Evolutionary conservation across 1,140 invertebrate genomes (phyloP), one percentile per base, ranked within the genome.

Genomic region (Heliothis subflexa): DNA sequence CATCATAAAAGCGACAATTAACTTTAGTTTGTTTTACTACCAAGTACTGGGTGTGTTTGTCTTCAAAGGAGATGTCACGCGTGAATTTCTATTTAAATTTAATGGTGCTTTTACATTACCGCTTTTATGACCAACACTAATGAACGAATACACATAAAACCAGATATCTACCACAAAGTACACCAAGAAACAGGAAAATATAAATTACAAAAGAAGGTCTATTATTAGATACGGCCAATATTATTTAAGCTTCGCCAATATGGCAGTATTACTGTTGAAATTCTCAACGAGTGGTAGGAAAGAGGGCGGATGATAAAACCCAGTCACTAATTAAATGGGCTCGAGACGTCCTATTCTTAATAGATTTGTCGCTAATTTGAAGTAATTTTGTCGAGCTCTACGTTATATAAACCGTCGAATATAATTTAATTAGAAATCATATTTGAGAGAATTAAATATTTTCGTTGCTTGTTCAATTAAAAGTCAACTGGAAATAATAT

Each of bases 351-450:
- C 81, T 88, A 83, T 87, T 90, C 84, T 85, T 92, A 92, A 91
- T 92, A 93, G 90, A 93, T 93, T 91, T 90, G 86, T 89, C 84
- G 89, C 86, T 89, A 91, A 94, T 93, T 93, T 92, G 85, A 85
- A 90, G 85, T 85, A 81, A 88, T 86, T 85, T 86, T 61, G 66
- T 62, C 78, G 78, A 84, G 84, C 72, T 81, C 79, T 70, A 82
- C 79, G 54, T 83, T 85, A 88, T 88, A 89, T 85, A 73, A 87
- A 89, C 88, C 83, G 74, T 88, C 80, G 76, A 89, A 89, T 86
- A 83, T 82, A 84, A 88, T 80, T 81, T 57, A 80, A 72, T 59
- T 59, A 59, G 40, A 61, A 74, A 61, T 74, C 71, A 54, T 55
- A 71, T 54, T 28, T 55, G 68, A 10, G 16, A 18, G 16, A 54